phyloP scores from a whole-genome alignment of 2,888 invertebrate genomes.

The Orchestes rusci region DNA sequence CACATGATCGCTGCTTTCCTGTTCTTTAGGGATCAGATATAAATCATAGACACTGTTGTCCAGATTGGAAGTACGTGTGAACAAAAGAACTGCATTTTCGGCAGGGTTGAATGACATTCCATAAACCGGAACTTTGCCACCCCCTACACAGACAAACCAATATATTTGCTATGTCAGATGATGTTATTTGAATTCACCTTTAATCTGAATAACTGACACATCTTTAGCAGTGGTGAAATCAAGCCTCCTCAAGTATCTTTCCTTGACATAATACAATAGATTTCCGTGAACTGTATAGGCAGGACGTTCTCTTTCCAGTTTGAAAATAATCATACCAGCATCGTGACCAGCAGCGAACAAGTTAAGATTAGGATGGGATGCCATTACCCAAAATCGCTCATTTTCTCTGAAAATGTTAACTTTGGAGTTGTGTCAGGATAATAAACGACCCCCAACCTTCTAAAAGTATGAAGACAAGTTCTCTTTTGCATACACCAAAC shows the following conservation, averaged over 20 bases:
- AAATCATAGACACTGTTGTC: constrained; percentile 94
- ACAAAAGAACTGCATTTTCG: constrained; percentile 88
- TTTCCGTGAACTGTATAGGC: constrained; percentile 93
- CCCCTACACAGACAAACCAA: constrained; percentile 47
- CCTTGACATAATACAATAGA: constrained; percentile 92
- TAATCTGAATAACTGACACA: constrained; percentile 84
- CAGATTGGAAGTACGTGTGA: constrained; percentile 68
- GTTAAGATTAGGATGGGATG: constrained; percentile 90
- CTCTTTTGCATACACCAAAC: constrained; percentile 99
- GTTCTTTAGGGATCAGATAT: constrained; percentile 78
- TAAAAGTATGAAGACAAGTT: constrained; percentile 83
- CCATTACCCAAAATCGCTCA: constrained; percentile 96
- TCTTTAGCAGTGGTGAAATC: constrained; percentile 94
- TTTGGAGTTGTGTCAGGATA: not conserved
- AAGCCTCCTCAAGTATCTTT: constrained; percentile 79
- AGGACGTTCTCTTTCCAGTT: constrained; percentile 90
- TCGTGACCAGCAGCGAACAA: constrained; percentile 99
- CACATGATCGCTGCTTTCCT: constrained; percentile 42
- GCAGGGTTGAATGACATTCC: constrained; percentile 97
- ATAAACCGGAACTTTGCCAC: constrained; percentile 61
- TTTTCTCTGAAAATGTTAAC: constrained; percentile 60
- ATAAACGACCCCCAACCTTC: constrained; percentile 39
- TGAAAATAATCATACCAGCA: constrained; percentile 91
- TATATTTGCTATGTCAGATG: not conserved
- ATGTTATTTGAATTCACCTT: constrained; percentile 39